A percentile compares a stretch with the other conserved stretches of the same genome.
phyloP scores from a whole-genome alignment of 30 jellyfish, hydroid and myxozoan species.

The Cassiopea xamachana region DNA sequence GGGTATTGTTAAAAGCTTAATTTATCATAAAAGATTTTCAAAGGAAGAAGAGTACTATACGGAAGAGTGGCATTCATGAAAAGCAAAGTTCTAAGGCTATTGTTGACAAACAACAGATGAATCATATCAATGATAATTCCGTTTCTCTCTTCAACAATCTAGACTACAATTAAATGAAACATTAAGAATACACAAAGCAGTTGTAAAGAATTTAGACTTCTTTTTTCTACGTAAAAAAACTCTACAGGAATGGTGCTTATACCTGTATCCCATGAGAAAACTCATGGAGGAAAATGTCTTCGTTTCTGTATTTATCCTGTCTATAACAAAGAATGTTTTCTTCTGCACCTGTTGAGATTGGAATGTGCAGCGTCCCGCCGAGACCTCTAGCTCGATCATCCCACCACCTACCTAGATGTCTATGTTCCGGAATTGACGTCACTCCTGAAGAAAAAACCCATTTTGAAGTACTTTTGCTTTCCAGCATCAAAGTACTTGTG shows the following conservation, averaged over 20 bases:
- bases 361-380: conserved; percentile 82
- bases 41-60: neutral
- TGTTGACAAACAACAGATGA: too few relatives aligned
- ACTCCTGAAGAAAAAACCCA: conserved; percentile 18
- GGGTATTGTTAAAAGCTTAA: neutral
- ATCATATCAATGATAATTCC: too few relatives aligned
- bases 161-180: neutral
- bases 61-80: too few relatives aligned
- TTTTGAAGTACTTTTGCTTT: neutral
- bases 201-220: neutral
- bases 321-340: conserved; percentile 68
- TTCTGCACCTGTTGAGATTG: conserved; percentile 81
- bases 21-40: neutral
- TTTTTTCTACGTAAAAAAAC: neutral
- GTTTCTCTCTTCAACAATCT: too few relatives aligned
- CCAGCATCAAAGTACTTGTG: too few relatives aligned
- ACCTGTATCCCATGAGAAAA: conserved; percentile 83
- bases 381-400: conserved; percentile 78
- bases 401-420: conserved; percentile 83
- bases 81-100: too few relatives aligned
- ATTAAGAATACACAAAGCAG: neutral
- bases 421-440: conserved; percentile 80
- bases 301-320: conserved; percentile 62
- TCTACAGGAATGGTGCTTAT: neutral
- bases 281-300: conserved; percentile 80